These are phyloP conservation scores for Acrocera orbiculus DNA, from an alignment of 2,888 invertebrate genomes.

Conservation along the genomic window DNA sequence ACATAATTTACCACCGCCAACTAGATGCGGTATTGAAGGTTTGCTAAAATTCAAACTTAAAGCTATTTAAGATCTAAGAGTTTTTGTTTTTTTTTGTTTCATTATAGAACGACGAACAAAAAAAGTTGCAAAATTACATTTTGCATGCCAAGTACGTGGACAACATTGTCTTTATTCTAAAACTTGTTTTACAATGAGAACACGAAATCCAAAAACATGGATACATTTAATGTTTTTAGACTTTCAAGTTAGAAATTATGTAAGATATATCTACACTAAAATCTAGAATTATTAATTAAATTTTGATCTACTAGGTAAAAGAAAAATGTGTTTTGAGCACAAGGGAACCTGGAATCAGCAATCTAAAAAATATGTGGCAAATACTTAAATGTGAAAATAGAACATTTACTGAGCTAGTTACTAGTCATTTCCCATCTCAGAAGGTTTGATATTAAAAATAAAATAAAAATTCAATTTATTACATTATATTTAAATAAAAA, in stretches of 20 bases:
- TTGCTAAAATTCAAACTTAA: constrained; percentile 6
- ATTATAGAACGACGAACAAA: constrained; percentile 58
- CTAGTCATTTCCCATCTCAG: constrained; percentile 79
- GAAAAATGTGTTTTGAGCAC: constrained; percentile 62
- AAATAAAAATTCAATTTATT: too few relatives aligned
- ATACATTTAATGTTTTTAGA: constrained; percentile 93
- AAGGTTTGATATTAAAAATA: constrained; percentile 38
- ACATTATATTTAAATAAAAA: neutral
- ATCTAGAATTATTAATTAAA: too few relatives aligned
- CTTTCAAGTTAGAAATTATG: constrained; percentile 44
- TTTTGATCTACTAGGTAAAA: constrained; percentile 36
- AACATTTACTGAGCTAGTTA: constrained; percentile 76
- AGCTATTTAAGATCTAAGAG: too few relatives aligned
- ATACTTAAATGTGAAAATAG: constrained; percentile 81
- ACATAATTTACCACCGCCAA: constrained; percentile 70
- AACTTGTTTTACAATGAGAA: constrained; percentile 59
- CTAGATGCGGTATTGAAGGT: constrained; percentile 88
- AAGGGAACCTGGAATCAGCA: constrained; percentile 62
- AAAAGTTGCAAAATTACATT: constrained; percentile 73
- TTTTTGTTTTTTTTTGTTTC: constrained; percentile 10
- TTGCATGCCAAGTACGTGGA: constrained; percentile 69
- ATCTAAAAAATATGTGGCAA: constrained; percentile 85
- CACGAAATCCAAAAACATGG: constrained; percentile 74
- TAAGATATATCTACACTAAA: too few relatives aligned
- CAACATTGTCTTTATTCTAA: constrained; percentile 75